Evolutionary conservation across 2,888 invertebrate species (phyloP), one percentile per base, ranked within the genome.

Genomic region (Caenorhabditis angaria): DNA sequence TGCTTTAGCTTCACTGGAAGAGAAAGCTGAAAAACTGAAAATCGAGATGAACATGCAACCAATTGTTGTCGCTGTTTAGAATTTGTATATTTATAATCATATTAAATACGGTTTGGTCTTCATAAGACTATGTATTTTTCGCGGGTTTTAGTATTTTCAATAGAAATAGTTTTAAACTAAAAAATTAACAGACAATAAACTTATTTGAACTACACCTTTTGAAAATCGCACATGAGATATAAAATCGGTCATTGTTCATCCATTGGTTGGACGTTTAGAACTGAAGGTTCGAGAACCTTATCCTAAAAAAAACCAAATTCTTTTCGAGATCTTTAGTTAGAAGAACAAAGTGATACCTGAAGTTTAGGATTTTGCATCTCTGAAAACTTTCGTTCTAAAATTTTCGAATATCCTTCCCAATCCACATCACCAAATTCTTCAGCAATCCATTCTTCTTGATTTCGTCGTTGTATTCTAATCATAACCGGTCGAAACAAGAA

Each of bases 1-100:
- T n/a, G 74, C 74, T 8, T 47, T 74, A 57, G 69, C 74, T 0
- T 65, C 72, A 20, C 53, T 73, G 10, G 72, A 68, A 29, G 72
- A 73, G 1, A 69, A 73, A 56, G 60, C 71, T 22, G 68, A 72
- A 20, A 68, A 61, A 20, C 22, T 59, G 58, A 67, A 72, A 25
- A 65, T 58, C 24, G 41, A 53, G n/a, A 50, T 2, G 27, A 6
- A 25, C 10, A 54, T 14, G 2, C 25, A 27, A 25, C 27, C 54
- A 27, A 24, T 24, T 54, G 5, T 25, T 27, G 54, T 27, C 18
- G 27, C 54, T 54, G 54, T 24, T 10, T 54, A 54, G 27, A 24
- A 50, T 24, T 50, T 22, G 2, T 50, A 22, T 24, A 8, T 10
- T 20, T 24, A n/a, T 50, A 24, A 35, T 35, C 22, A 50, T 50